A percentile compares a stretch with the other conserved stretches of the same genome.
Evolutionary conservation across 2,113 vertebrate genomes (phyloP).

Genomic region (Ovibos moschatus): DNA sequence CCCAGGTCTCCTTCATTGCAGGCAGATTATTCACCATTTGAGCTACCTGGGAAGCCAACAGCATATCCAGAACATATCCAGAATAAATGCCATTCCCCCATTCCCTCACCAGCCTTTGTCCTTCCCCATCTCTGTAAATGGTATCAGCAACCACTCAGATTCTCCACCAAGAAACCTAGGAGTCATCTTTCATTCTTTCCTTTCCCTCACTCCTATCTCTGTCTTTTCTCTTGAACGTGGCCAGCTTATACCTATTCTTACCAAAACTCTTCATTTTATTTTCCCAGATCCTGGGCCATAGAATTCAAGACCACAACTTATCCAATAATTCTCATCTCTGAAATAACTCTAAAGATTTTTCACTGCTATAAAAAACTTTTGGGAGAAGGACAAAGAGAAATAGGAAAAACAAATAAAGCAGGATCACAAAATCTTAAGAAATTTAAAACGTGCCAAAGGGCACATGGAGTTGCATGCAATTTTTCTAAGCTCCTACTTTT

Average conservation of each 20-base stretch:
- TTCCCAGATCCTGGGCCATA: constrained; percentile 11
- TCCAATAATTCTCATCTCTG: not conserved
- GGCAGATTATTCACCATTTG: not conserved
- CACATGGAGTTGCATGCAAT: not conserved
- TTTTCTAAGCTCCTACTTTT: not conserved
- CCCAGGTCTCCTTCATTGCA: not conserved
- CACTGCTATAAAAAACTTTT: not conserved
- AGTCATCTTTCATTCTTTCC: not conserved
- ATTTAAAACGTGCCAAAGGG: not conserved
- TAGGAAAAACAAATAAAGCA: not conserved
- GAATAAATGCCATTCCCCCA: not conserved
- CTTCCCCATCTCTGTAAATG: not conserved
- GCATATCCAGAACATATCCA: not conserved
- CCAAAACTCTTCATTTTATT: not conserved
- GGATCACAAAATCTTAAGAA: constrained; percentile 18
- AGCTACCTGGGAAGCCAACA: not conserved
- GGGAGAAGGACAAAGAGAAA: not conserved
- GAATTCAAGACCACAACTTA: constrained; percentile 23
- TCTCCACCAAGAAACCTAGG: not conserved
- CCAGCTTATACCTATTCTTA: not conserved
- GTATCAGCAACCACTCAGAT: not conserved
- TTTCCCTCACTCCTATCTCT: not conserved
- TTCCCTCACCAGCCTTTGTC: not conserved
- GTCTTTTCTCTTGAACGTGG: not conserved
- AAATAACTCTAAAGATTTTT: constrained; percentile 16